phyloP scores from a whole-genome alignment of 2,888 invertebrate genomes.

The Melieria picta region DNA sequence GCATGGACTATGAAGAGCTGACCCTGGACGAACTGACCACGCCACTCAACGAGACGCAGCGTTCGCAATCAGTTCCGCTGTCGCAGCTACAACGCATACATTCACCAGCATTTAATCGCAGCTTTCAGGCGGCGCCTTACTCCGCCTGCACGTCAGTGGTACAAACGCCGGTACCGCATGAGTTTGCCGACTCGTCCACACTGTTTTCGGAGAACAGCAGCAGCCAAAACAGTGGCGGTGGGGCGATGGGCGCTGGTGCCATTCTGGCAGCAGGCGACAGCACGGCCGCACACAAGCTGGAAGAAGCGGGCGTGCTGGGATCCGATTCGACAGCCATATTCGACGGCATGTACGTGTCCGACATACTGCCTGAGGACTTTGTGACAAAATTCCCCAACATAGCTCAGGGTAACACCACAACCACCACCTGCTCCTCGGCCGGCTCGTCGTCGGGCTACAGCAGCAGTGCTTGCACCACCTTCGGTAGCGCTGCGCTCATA shows the following conservation, averaged over 20 bases:
- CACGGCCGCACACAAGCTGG: conserved; percentile 28
- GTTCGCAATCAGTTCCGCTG: conserved; percentile 85
- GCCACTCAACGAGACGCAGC: conserved; percentile 52
- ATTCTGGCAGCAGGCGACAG: neutral
- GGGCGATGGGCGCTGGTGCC: neutral
- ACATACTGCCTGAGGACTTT: conserved; percentile 57
- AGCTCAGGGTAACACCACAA: conserved; percentile 45
- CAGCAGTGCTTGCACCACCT: conserved; percentile 51
- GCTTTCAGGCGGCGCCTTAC: conserved; percentile 46
- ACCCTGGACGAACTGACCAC: conserved; percentile 38
- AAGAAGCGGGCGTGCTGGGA: conserved; percentile 45
- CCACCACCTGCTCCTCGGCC: conserved; percentile 58
- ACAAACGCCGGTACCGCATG: conserved; percentile 76
- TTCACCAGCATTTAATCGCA: conserved; percentile 57
- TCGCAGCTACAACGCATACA: conserved; percentile 58
- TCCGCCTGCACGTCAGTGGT: conserved; percentile 74
- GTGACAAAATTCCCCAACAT: conserved; percentile 57
- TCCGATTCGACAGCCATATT: conserved; percentile 49
- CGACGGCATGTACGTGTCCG: conserved; percentile 54
- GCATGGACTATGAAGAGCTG: conserved; percentile 24
- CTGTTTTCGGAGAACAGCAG: conserved; percentile 58
- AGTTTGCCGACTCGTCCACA: conserved; percentile 76
- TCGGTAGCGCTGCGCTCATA: conserved; percentile 38
- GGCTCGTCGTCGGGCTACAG: conserved; percentile 61
- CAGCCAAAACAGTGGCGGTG: conserved; percentile 50